Conservation (phyloP, 2,113 vertebrate species). For the Nerophis ophidion region DNA sequence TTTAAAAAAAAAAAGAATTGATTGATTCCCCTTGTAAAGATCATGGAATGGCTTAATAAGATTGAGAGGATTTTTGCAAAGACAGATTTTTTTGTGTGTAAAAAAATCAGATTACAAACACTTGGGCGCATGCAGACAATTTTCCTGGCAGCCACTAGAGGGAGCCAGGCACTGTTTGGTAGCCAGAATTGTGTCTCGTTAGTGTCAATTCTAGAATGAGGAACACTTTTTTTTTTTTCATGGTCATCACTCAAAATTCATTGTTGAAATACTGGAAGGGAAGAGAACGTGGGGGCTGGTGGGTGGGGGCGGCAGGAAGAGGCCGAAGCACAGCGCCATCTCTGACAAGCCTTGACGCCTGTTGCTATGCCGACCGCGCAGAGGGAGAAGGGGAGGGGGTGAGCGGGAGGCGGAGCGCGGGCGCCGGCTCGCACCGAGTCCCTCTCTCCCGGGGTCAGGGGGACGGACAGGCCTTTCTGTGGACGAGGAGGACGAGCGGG, state of each 20-base stretch:
- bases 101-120: neutral
- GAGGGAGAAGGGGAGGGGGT: slow-evolving; percentile 26
- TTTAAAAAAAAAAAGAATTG: neutral
- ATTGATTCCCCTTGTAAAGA: neutral
- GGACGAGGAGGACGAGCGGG: slow-evolving; percentile 8
- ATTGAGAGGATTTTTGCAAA: no score
- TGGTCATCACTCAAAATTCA: neutral
- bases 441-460: slow-evolving; percentile 45
- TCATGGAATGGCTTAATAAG: neutral
- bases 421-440: slow-evolving; percentile 42
- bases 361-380: slow-evolving; percentile 73
- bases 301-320: slow-evolving; percentile 15
- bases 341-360: slow-evolving; percentile 64
- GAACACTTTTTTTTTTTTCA: neutral
- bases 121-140: neutral
- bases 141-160: slow-evolving; percentile 29
- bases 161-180: slow-evolving; percentile 22
- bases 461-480: slow-evolving; percentile 35
- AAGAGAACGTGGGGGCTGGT: slow-evolving; percentile 17
- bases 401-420: slow-evolving; percentile 34
- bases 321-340: slow-evolving; percentile 51
- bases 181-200: neutral
- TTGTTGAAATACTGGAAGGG: slow-evolving; percentile 22
- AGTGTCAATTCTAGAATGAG: neutral
- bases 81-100: neutral